Base-by-base conservation (phyloP, 2,888 invertebrate genomes). In the Hyposoter didymator region DNA sequence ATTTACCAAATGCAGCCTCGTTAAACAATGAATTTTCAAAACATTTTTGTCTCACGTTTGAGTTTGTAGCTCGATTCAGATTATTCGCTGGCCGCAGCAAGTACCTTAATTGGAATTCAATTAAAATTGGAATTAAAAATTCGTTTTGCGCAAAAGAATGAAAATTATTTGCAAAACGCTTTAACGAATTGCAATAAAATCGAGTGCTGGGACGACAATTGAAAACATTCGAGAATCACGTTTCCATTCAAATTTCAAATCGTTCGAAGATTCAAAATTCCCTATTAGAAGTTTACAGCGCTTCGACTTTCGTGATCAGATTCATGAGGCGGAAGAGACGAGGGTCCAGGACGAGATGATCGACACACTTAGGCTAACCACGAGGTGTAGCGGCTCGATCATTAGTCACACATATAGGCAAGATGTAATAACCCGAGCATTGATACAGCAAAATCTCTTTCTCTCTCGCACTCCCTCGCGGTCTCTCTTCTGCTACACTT, bases 401-500 rank as follows among this genome's bases (percentile, higher is more conserved):
- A 78, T 85, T 78, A 85, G 74, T 82, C 74, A 85, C 73, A 49
- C 28, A 69, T 67, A 67, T 6, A 84, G 84, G n/a, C 66, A 55
- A 82, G 69, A 75, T 43, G 47, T 81, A 85, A 85, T 78, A 72
- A 84, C 55, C 59, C 35, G 43, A 4, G 28, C 55, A 19, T 43
- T 49, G 59, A 59, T 64, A 72, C 43, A 84, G 70, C 80, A 47
- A 59, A 74, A 59, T 72, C 69, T 64, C 73, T 81, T 45, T 62
- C 43, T 74, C 74, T 76, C 69, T 76, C 67, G 49, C 62, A 78
- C 64, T 85, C 59, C 0, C 59, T 59, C 39, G 8, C 10, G n/a
- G n/a, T 39, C 45, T 75, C 75, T 78, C 74, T 82, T 74, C 69
- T 78, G 84, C 64, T 85, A 85, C 82, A 85, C 78, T 85, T 82